These are phyloP conservation scores for Phenganax stokvisi DNA, from an alignment of 92 coral and sea anemone species.

Conservation along the genomic window DNA sequence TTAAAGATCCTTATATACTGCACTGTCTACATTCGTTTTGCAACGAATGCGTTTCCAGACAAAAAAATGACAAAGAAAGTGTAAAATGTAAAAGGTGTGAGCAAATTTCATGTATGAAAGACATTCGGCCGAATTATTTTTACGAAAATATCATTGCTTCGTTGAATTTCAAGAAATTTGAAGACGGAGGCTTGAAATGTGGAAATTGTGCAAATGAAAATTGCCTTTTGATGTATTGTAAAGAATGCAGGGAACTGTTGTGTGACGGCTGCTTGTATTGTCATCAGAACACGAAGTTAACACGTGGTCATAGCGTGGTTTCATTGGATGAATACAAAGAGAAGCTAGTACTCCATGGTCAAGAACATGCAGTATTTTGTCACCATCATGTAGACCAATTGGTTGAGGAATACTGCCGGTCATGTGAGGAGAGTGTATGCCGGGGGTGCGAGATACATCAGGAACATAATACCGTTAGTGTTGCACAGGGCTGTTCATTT, in stretches of 20 bases:
- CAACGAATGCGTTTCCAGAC: background rate
- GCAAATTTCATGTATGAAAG: background rate
- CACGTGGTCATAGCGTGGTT: slow-evolving; percentile 4
- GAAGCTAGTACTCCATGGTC: background rate
- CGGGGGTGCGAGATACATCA: slow-evolving; percentile 9
- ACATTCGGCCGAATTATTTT: slow-evolving; percentile 4
- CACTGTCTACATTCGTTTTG: slow-evolving; percentile 35
- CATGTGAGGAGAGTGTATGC: slow-evolving; percentile 25
- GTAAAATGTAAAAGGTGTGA: slow-evolving; percentile 4
- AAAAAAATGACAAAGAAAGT: slow-evolving; percentile 13
- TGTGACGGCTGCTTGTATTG: slow-evolving; percentile 22
- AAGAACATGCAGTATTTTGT: slow-evolving; percentile 15
- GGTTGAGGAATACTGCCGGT: slow-evolving; percentile 26
- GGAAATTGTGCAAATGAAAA: slow-evolving; percentile 15
- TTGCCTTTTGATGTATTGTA: background rate
- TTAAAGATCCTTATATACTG: slow-evolving; percentile 8
- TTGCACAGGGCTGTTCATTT: slow-evolving; percentile 1
- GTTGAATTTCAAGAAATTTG: background rate
- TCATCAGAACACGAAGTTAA: slow-evolving; percentile 35
- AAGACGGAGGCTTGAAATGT: background rate
- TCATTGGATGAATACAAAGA: slow-evolving; percentile 7
- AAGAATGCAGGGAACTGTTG: slow-evolving; percentile 28
- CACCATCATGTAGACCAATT: background rate
- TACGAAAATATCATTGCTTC: slow-evolving; percentile 1
- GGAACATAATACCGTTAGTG: slow-evolving; percentile 5